phyloP scores from a whole-genome alignment of 2,113 vertebrate genomes.

The Rhea pennata region DNA sequence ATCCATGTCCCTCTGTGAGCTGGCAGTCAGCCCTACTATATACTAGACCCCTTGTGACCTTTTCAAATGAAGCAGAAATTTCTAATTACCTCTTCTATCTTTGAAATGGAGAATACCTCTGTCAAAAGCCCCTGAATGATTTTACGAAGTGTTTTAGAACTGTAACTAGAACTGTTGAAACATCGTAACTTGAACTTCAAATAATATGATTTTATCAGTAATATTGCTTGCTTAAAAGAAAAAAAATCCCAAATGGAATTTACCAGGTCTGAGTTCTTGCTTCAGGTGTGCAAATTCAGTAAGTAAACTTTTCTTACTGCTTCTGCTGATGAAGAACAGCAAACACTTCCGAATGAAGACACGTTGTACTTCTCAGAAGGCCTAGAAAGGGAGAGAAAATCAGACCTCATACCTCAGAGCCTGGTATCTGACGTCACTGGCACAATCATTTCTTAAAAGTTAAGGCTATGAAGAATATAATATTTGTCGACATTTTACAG shows the following conservation, averaged over 20 bases:
- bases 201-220: background rate
- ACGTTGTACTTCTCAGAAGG: background rate
- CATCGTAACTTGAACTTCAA: background rate
- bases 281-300: background rate
- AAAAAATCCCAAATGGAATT: background rate
- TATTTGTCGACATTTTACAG: background rate
- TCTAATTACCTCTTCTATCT: background rate
- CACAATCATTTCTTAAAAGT: slow-evolving; percentile 23
- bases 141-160: background rate
- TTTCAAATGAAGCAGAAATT: background rate
- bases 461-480: slow-evolving; percentile 4
- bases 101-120: background rate
- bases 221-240: background rate
- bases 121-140: background rate
- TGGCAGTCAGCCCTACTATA: background rate
- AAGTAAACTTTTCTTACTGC: background rate
- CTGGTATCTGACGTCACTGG: background rate
- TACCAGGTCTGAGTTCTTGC: background rate
- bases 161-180: background rate
- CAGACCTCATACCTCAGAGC: background rate
- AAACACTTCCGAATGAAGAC: slow-evolving; percentile 10
- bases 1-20: background rate
- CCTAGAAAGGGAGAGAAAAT: background rate
- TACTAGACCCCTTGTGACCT: background rate
- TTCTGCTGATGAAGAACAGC: background rate